Base-by-base conservation (phyloP, 30 jellyfish, hydroid and myxozoan species). In the Aurelia sp. region DNA sequence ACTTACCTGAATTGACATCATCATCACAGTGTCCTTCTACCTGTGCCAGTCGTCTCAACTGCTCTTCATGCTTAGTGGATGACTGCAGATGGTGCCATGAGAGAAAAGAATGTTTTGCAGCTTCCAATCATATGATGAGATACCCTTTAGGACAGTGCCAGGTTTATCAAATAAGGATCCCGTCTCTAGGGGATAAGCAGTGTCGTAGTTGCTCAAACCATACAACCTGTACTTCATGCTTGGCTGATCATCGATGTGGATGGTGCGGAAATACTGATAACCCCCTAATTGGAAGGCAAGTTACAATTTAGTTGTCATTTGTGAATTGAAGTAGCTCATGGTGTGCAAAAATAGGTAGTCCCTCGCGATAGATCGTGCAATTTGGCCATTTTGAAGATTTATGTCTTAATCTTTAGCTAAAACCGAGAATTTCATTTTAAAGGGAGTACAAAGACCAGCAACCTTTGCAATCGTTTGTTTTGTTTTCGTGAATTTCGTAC, bases 221-320 rank as follows among this genome's bases (percentile, higher is more conserved):
- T 41, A 68, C 91, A 41, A 55, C 73, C 3, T 93, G 98, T 73
- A 78, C 85, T 3, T 23, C 91, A 3, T 93, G 98, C 66, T 71
- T 93, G 61, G 71, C 89, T 10, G 70, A 79, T 72, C 92, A 83
- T 71, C 91, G 89, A 12, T 93, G 98, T 73, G 98, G 98, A 3
- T 93, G 98, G 98, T 87, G 97, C 64, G 86, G 77, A 16, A 82
- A 90, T 55, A 71, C 41, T 23, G 63, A 78, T 62, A 84, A 93
- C 59, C 98, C 98, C 0, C 82, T 89, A 40, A 82, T 70, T 82
- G 98, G 98, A 58, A 76, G 77, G 98, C 88, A 41, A 18, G 87
- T 48, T 3, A 20, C 18, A 0, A 2, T 40, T 22, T 19, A 27
- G 4, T 22, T 62, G 12, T n/a, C 13, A 22, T 22, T 55, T 59